Percentiles rank a stretch among this genome's conserved stretches.
Evolutionary conservation across 2,888 invertebrate genomes (phyloP).

Genomic region (Agonopterix subpropinquella): DNA sequence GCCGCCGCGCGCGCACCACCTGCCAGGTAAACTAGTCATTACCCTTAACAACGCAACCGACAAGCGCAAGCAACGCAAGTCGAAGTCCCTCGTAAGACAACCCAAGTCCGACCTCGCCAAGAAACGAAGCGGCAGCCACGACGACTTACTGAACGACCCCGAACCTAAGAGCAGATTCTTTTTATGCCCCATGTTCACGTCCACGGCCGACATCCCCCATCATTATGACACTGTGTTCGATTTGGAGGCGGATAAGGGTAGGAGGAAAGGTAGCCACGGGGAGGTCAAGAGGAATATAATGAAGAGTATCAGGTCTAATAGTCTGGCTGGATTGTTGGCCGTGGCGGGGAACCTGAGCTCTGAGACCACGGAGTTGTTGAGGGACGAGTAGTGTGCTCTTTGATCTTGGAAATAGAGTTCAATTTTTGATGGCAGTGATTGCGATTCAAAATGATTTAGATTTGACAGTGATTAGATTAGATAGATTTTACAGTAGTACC

Average conservation of each 20-base stretch:
- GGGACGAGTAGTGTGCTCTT: conserved; percentile 30
- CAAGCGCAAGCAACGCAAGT: conserved; percentile 22
- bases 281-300: conserved; percentile 45
- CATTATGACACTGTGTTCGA: conserved; percentile 76
- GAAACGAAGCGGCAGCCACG: conserved; percentile 54
- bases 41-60: background rate
- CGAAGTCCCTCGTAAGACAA: conserved; percentile 15
- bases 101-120: conserved; percentile 25
- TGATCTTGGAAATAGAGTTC: too few relatives aligned
- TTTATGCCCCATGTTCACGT: conserved; percentile 76
- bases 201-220: conserved; percentile 56
- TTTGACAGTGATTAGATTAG: too few relatives aligned
- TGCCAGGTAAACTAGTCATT: conserved; percentile 34
- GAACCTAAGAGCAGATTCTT: conserved; percentile 51
- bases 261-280: conserved; percentile 34
- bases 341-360: conserved; percentile 35
- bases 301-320: conserved; percentile 51
- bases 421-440: too few relatives aligned
- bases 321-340: conserved; percentile 47
- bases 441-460: too few relatives aligned
- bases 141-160: conserved; percentile 46
- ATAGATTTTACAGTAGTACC: too few relatives aligned
- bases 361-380: conserved; percentile 51
- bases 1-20: conserved; percentile 50
- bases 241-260: conserved; percentile 26